These are phyloP conservation scores for Erebia ligea DNA, from an alignment of 2,888 invertebrate genomes.

Conservation along the genomic window DNA sequence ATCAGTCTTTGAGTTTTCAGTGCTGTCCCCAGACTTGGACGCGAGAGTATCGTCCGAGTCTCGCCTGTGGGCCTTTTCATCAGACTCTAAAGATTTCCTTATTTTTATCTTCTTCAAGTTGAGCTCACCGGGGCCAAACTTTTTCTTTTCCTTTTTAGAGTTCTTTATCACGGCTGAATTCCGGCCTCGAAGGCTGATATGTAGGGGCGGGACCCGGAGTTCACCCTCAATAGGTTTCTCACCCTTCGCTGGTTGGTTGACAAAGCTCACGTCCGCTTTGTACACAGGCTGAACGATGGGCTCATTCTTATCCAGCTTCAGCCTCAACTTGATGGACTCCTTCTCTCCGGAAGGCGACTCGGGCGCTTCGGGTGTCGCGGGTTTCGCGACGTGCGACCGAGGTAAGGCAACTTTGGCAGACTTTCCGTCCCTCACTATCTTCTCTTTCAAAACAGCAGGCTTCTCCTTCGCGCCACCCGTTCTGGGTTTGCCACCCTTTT, in stretches of 20 bases:
- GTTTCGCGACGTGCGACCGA: conserved; percentile 59
- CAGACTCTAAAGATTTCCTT: conserved; percentile 66
- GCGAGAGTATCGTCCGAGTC: conserved; percentile 65
- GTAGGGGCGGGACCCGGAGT: conserved; percentile 93
- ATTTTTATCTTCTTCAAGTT: conserved; percentile 83
- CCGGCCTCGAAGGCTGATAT: conserved; percentile 92
- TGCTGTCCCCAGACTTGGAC: conserved; percentile 62
- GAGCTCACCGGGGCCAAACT: conserved; percentile 73
- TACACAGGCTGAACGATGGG: conserved; percentile 90
- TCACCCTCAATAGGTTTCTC: conserved; percentile 84
- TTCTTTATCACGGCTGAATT: conserved; percentile 93
- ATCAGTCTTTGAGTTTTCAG: conserved; percentile 70
- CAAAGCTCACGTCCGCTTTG: conserved; percentile 91
- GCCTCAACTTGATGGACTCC: conserved; percentile 91
- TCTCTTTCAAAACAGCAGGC: conserved; percentile 69
- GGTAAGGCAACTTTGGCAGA: conserved; percentile 70
- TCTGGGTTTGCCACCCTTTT: conserved; percentile 72
- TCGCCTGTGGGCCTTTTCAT: conserved; percentile 66
- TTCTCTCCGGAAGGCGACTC: conserved; percentile 73
- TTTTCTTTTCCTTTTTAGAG: conserved; percentile 87
- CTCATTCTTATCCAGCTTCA: conserved; percentile 93
- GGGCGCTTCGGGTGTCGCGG: conserved; percentile 59
- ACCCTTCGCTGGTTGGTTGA: conserved; percentile 79
- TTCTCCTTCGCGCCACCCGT: conserved; percentile 69
- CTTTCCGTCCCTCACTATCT: conserved; percentile 70